Evolutionary conservation across 2,113 vertebrate genomes (phyloP).

Genomic region (Gnathonemus echidnorhynchus): DNA sequence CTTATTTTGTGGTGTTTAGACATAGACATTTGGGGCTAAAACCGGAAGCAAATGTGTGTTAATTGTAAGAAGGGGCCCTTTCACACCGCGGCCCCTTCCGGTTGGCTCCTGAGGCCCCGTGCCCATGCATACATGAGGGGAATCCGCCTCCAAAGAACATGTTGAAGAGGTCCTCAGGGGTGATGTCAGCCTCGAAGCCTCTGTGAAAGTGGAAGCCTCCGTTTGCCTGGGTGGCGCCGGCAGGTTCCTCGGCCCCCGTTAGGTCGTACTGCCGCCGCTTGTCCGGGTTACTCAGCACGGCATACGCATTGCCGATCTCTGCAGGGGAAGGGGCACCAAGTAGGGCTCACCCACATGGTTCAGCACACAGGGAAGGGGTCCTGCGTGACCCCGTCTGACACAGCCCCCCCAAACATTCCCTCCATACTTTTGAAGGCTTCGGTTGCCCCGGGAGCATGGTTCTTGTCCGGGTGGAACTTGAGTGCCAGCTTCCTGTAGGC

Average conservation of each 20-base stretch:
- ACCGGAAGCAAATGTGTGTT: background rate
- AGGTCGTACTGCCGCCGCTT: constrained; percentile 91
- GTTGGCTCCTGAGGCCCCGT: background rate
- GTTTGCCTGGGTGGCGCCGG: constrained; percentile 66
- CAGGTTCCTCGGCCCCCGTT: constrained; percentile 78
- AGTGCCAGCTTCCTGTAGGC: constrained; percentile 95
- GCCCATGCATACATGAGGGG: constrained; percentile 75
- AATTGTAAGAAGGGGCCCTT: background rate
- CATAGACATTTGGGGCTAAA: background rate
- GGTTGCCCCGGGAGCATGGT: constrained; percentile 86
- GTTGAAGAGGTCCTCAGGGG: constrained; percentile 96
- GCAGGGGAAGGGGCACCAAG: constrained; percentile 21
- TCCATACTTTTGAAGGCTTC: constrained; percentile 96
- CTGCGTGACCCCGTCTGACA: background rate
- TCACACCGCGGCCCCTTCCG: background rate
- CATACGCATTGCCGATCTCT: constrained; percentile 95
- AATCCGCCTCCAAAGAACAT: constrained; percentile 99
- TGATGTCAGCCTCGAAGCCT: constrained; percentile 95
- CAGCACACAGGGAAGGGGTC: background rate
- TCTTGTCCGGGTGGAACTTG: constrained; percentile 95
- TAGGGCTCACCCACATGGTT: background rate
- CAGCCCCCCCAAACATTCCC: constrained; percentile 10
- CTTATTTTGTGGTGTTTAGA: background rate
- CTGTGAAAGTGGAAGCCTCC: constrained; percentile 75
- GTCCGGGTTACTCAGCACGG: constrained; percentile 87